A percentile compares a stretch with the other conserved stretches of the same genome.
phyloP scores from a whole-genome alignment of 1,140 invertebrate genomes.

The Zaprionus capensis region DNA sequence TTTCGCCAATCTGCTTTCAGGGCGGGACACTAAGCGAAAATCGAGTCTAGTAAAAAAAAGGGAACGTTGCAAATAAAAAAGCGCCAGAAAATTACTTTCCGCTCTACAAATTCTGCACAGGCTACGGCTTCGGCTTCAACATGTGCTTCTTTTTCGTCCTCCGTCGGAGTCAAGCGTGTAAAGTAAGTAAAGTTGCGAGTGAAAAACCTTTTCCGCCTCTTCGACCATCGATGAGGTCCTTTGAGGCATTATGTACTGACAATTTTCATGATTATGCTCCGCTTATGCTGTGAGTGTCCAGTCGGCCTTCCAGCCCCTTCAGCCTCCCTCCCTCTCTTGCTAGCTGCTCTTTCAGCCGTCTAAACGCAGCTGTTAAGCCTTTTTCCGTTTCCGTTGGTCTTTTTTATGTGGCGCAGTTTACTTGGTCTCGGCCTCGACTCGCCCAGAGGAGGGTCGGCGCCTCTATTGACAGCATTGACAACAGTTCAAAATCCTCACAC shows the following conservation, averaged over 20 bases:
- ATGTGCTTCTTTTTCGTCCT: background rate
- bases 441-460: constrained; percentile 59
- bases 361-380: constrained; percentile 81
- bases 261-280: constrained; percentile 79
- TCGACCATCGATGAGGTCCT: constrained; percentile 63
- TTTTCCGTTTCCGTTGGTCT: constrained; percentile 73
- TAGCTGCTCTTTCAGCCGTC: constrained; percentile 33
- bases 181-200: constrained; percentile 81
- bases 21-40: constrained; percentile 47
- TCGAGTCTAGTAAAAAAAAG: constrained; percentile 72
- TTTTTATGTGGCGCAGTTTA: constrained; percentile 50
- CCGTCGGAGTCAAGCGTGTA: constrained; percentile 69
- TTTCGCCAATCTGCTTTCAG: constrained; percentile 26
- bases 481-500: constrained; percentile 37
- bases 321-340: background rate
- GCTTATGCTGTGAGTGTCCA: constrained; percentile 72
- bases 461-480: constrained; percentile 74
- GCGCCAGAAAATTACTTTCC: constrained; percentile 80
- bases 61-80: constrained; percentile 69
- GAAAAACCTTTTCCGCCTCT: constrained; percentile 78
- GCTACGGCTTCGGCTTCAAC: constrained; percentile 3
- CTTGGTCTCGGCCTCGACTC: constrained; percentile 70
- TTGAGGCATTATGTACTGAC: constrained; percentile 83
- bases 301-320: constrained; percentile 5
- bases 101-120: constrained; percentile 70